These are phyloP conservation scores for Dynastes maya DNA, from an alignment of 2,888 invertebrate species.

Conservation along the genomic window DNA sequence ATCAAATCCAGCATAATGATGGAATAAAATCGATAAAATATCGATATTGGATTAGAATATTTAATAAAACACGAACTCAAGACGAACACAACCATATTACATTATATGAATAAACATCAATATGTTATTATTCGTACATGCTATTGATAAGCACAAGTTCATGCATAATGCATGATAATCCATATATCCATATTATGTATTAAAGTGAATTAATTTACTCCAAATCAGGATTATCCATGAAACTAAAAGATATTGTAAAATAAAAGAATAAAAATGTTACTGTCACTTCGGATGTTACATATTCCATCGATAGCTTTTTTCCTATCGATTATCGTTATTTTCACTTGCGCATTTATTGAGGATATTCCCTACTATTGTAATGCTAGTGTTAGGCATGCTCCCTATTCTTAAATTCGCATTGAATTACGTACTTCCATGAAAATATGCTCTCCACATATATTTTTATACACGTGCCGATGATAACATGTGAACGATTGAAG, in stretches of 20 bases:
- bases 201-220: too few species aligned
- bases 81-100: too few species aligned
- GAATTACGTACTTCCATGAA: slow-evolving; percentile 16
- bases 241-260: too few species aligned
- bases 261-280: too few species aligned
- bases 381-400: slow-evolving; percentile 10
- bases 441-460: slow-evolving; percentile 47
- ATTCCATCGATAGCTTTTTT: too few species aligned
- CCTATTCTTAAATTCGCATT: slow-evolving; percentile 19
- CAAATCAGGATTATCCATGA: too few species aligned
- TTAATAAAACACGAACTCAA: neutral
- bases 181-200: neutral
- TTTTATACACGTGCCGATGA: slow-evolving; percentile 47
- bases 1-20: neutral
- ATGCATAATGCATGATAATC: neutral
- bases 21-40: neutral
- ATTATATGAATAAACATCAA: too few species aligned
- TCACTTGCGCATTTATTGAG: too few species aligned
- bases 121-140: neutral
- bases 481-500: slow-evolving; percentile 1
- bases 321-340: too few species aligned
- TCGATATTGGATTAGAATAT: neutral
- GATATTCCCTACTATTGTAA: neutral
- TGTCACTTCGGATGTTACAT: too few species aligned
- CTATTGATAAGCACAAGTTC: neutral